Evolutionary conservation across 1,140 invertebrate species (phyloP).

Genomic region (Nebria ingens): DNA sequence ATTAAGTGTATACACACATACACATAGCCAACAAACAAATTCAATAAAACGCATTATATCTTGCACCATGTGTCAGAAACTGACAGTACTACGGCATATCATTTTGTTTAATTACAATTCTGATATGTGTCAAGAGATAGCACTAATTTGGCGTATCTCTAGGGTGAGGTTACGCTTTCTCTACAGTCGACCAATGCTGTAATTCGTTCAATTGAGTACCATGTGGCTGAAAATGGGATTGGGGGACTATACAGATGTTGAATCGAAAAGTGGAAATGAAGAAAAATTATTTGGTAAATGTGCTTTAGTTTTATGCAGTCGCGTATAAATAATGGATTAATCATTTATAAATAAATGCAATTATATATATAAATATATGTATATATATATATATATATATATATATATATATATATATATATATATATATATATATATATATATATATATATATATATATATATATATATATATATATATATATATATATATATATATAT

Average conservation of each 20-base stretch:
- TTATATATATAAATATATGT: no score
- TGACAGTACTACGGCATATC: neutral
- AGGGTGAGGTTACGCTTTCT: neutral
- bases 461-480: no score
- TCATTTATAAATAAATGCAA: no score
- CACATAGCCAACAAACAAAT: neutral
- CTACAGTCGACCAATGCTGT: neutral
- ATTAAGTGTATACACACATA: neutral
- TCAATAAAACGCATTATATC: conserved; percentile 5
- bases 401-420: no score
- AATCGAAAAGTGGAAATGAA: neutral
- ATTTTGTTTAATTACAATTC: conserved; percentile 10
- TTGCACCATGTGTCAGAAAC: neutral
- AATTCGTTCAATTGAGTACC: neutral
- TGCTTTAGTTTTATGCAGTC: neutral
- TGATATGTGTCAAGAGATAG: conserved; percentile 8
- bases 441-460: no score
- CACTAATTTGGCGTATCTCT: conserved; percentile 4
- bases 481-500: no score
- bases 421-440: no score
- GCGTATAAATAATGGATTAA: no score
- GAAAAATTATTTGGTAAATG: conserved; percentile 5
- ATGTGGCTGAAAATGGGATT: neutral
- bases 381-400: no score
- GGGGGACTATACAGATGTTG: neutral